Conservation (phyloP, 2,888 invertebrate species). For the Xanthia togata region DNA sequence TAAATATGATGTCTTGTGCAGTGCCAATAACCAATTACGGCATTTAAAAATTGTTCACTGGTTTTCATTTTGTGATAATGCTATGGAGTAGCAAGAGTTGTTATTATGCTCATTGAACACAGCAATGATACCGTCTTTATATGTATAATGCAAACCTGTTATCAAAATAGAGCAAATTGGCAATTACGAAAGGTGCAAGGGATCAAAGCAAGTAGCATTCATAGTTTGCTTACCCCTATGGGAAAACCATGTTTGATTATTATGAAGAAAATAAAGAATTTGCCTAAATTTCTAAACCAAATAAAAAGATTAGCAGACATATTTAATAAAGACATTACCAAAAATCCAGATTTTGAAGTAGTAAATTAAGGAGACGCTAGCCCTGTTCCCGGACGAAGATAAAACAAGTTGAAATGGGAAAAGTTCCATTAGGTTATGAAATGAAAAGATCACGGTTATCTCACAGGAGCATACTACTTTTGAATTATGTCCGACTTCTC, state of each 20-base stretch:
- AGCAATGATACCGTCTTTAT: not conserved
- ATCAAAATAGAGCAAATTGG: not conserved
- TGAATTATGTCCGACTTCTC: slow-evolving; percentile 79
- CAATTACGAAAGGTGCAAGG: not conserved
- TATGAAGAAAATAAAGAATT: not conserved
- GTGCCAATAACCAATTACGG: not conserved
- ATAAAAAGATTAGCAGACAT: slow-evolving; percentile 22
- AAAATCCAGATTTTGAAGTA: slow-evolving; percentile 77
- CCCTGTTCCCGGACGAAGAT: slow-evolving; percentile 70
- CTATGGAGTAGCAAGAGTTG: not conserved
- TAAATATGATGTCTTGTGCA: not conserved
- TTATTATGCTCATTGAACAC: not conserved
- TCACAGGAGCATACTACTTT: slow-evolving; percentile 80
- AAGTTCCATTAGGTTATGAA: slow-evolving; percentile 88
- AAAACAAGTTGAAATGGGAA: slow-evolving; percentile 88
- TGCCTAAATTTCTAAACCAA: not conserved
- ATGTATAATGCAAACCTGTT: not conserved
- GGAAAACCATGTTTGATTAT: not conserved
- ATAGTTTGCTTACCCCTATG: not conserved
- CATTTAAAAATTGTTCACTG: not conserved
- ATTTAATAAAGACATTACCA: slow-evolving; percentile 56
- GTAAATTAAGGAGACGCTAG: slow-evolving; percentile 74
- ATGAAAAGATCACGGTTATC: slow-evolving; percentile 87
- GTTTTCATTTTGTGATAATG: not conserved
- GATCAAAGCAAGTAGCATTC: not conserved